These are phyloP conservation scores for Okamejei kenojei DNA, from an alignment of 2,797 vertebrate genomes.

Conservation along the genomic window DNA sequence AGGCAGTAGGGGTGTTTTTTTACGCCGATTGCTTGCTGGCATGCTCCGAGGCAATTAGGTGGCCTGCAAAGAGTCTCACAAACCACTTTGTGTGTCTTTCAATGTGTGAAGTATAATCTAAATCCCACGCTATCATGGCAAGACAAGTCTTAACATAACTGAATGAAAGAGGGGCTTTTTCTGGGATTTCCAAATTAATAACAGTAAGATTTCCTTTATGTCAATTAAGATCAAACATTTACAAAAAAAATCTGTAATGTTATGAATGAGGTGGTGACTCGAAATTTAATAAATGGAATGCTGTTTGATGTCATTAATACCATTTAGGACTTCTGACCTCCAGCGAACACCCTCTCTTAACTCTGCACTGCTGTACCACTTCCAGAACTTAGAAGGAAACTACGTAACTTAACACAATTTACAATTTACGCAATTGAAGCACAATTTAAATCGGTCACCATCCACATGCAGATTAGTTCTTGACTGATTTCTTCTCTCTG, in stretches of 20 bases:
- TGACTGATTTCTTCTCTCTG: too few species aligned
- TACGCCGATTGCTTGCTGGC: not conserved
- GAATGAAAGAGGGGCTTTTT: not conserved
- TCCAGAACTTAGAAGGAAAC: too few species aligned
- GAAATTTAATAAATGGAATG: not conserved
- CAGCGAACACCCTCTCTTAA: too few species aligned
- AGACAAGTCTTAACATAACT: not conserved
- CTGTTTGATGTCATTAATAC: too few species aligned
- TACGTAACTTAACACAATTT: too few species aligned
- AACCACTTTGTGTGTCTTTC: slow-evolving; percentile 8
- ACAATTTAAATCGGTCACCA: too few species aligned
- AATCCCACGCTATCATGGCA: not conserved
- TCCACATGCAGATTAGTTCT: too few species aligned
- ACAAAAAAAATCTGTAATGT: too few species aligned
- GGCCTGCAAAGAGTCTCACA: not conserved
- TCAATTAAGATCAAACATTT: not conserved
- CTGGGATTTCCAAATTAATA: not conserved
- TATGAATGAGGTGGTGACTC: not conserved
- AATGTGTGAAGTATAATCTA: not conserved
- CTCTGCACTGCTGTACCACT: too few species aligned
- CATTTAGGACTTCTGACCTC: too few species aligned
- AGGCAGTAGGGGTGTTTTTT: not conserved
- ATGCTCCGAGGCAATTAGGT: not conserved
- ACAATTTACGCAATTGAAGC: too few species aligned
- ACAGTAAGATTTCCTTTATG: not conserved